Evolutionary conservation across 2,113 vertebrate genomes (phyloP), one percentile per base, ranked within the genome.

Genomic region (Bothrops jararaca): DNA sequence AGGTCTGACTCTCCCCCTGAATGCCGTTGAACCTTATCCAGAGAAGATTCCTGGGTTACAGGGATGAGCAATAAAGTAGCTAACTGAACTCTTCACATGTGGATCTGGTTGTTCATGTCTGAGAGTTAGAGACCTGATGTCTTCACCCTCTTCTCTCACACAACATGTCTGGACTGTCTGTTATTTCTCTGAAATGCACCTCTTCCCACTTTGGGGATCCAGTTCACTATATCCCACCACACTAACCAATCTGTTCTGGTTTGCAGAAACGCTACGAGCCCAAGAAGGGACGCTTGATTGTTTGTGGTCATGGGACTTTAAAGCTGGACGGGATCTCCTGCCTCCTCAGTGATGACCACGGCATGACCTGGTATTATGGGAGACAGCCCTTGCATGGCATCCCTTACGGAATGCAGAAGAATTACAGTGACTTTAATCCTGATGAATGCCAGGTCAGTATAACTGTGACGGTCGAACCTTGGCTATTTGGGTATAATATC

Each of bases 301-400:
- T 98, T 45, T 99, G 99, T 88, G 99, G 98, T 20, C 99, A 99
- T 0, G 98, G 99, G 3, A 98, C 98, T 0, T 9, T 98, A n/a
- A 96, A 97, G 50, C 97, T 97, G 0, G 98, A 99, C 0, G 99
- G 99, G 0, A 98, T 99, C 80, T 99, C 98, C 96, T 99, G 98
- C 93, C 98, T 99, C 90, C 96, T 99, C 91, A 99, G 99, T 0
- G 98, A 99, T 2, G 98, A 99, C 95, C 98, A 98, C 0, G 99
- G 99, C 0, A 39, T 11, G 0, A 98, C 93, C 10, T 99, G 99
- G 99, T n/a, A 34, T 23, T 96, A 48, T 90, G 97, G 98, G 0
- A 98, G 98, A 0, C 98, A 94, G 0, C 97, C 96, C 0, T 89
- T 99, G 93, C 98, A 97, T 10, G 98, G 98, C 88, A 98, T 99